phyloP scores from a whole-genome alignment of 2,797 vertebrate genomes.

The Novumbra hubbsi region DNA sequence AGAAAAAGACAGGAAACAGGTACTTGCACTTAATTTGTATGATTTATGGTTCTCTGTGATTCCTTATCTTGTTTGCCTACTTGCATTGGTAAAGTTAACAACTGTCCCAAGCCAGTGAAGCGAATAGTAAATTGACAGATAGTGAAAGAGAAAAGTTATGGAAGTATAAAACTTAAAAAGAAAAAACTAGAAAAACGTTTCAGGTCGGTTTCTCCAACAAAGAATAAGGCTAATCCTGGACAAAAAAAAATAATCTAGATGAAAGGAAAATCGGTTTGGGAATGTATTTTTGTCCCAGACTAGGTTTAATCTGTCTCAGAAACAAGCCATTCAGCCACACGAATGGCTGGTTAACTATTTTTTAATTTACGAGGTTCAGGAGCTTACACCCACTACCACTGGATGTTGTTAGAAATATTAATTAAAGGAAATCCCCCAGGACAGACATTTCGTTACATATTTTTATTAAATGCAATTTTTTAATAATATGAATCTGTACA shows the following conservation, averaged over 20 bases:
- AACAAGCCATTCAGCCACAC: neutral
- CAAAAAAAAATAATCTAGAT: too few relatives aligned
- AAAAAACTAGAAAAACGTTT: too few relatives aligned
- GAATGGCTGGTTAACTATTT: neutral
- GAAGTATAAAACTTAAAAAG: too few relatives aligned
- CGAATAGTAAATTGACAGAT: too few relatives aligned
- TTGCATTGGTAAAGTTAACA: too few relatives aligned
- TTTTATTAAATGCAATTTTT: slow-evolving; percentile 71
- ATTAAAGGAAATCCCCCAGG: neutral
- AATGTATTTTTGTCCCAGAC: too few relatives aligned
- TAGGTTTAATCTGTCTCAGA: neutral
- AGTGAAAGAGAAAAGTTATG: too few relatives aligned
- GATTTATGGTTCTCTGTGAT: neutral
- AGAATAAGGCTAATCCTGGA: too few relatives aligned
- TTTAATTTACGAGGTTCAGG: neutral
- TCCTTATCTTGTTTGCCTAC: too few relatives aligned
- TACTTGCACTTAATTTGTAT: neutral
- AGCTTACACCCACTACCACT: neutral
- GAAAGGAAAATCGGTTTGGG: too few relatives aligned
- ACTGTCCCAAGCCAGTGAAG: too few relatives aligned
- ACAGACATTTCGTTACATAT: slow-evolving; percentile 49
- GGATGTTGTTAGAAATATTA: neutral
- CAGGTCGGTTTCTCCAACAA: too few relatives aligned
- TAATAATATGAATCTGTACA: slow-evolving; percentile 74
- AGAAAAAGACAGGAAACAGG: neutral